phyloP scores from a whole-genome alignment of 2,113 vertebrate species.

The Leptobrachium leishanense region DNA sequence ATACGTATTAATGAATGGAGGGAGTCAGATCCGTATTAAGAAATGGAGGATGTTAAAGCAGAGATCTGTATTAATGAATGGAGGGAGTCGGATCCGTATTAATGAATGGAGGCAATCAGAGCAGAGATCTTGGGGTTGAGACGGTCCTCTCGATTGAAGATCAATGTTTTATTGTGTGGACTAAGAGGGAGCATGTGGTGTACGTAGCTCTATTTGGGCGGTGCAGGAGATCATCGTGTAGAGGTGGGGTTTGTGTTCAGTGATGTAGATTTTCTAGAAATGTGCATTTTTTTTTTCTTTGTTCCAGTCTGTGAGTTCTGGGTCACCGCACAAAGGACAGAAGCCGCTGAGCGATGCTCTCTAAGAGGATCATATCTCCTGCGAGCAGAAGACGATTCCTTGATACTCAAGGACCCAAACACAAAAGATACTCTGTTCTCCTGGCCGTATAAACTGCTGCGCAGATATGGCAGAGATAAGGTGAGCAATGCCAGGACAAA shows the following conservation, averaged over 20 bases:
- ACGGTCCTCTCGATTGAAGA: too few species aligned
- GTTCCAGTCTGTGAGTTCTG: slow-evolving; percentile 83
- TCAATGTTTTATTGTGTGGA: too few species aligned
- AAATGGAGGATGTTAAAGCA: too few species aligned
- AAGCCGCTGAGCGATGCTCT: slow-evolving; percentile 85
- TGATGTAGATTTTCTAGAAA: too few species aligned
- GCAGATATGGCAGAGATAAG: slow-evolving; percentile 92
- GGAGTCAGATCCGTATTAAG: too few species aligned
- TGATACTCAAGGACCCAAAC: slow-evolving; percentile 79
- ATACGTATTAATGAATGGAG: too few species aligned
- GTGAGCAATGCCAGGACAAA: slow-evolving; percentile 59
- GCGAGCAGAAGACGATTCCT: slow-evolving; percentile 74
- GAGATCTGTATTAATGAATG: too few species aligned
- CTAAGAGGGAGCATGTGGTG: not conserved
- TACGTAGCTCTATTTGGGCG: not conserved
- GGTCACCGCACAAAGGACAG: slow-evolving; percentile 86
- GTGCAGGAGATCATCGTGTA: not conserved
- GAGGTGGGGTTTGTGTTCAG: not conserved
- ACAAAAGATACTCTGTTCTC: slow-evolving; percentile 69
- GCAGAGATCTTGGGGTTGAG: too few species aligned
- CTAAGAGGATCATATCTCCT: slow-evolving; percentile 82
- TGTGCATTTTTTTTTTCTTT: not conserved
- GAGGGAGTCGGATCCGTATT: too few species aligned
- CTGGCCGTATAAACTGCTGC: slow-evolving; percentile 93
- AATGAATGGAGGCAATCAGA: too few species aligned